phyloP scores from a whole-genome alignment of 2,113 vertebrate species.

The Pithys albifrons region DNA sequence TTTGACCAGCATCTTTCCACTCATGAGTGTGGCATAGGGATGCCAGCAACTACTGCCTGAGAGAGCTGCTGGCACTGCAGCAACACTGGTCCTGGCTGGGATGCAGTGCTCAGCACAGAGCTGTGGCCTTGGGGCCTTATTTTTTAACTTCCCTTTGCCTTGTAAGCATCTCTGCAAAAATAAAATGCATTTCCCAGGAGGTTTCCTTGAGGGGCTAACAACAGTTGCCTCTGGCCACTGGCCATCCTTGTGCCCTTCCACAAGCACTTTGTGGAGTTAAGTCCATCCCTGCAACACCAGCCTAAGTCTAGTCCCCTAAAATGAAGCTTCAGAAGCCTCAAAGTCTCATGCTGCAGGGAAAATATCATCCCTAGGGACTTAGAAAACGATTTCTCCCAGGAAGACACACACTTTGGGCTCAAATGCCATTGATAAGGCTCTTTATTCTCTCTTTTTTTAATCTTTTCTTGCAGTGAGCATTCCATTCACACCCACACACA shows the following conservation, averaged over 20 bases:
- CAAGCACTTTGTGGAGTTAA: background rate
- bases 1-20: background rate
- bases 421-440: background rate
- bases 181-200: background rate
- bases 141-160: background rate
- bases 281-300: background rate
- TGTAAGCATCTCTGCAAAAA: background rate
- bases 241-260: background rate
- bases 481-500: constrained; percentile 57
- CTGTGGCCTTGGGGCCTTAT: background rate
- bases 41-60: accelerated
- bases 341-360: accelerated
- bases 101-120: accelerated
- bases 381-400: background rate
- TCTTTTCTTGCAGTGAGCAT: constrained; percentile 23
- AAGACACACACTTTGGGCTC: background rate
- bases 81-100: background rate
- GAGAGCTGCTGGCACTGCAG: accelerated
- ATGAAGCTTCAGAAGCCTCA: background rate
- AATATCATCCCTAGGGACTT: background rate
- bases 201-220: background rate
- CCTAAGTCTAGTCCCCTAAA: background rate
- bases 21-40: accelerated
- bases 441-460: background rate
- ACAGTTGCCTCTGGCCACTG: accelerated